phyloP scores from a whole-genome alignment of 2,113 vertebrate genomes.

The Atractosteus spatula region DNA sequence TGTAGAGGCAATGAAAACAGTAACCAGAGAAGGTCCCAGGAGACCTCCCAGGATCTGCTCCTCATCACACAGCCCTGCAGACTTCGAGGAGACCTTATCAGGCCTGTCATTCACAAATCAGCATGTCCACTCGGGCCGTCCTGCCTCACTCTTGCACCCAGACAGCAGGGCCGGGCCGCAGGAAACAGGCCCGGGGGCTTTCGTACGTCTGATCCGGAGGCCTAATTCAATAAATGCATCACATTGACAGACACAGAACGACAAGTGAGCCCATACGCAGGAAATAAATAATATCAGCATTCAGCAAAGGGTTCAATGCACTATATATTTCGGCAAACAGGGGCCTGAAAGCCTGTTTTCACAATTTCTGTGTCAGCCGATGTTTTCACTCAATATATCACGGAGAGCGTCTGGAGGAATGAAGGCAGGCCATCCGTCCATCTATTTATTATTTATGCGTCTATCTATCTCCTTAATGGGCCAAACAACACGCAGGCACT shows the following conservation, averaged over 20 bases:
- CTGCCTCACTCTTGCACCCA: background rate
- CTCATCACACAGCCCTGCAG: constrained; percentile 49
- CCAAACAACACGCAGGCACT: constrained; percentile 26
- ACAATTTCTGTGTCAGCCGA: constrained; percentile 36
- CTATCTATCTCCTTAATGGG: constrained; percentile 36
- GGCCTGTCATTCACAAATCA: constrained; percentile 56
- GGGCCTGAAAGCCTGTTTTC: constrained; percentile 21
- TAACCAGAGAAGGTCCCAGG: constrained; percentile 55
- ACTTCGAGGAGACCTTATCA: constrained; percentile 50
- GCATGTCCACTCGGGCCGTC: constrained; percentile 19
- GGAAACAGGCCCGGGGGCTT: constrained; percentile 10
- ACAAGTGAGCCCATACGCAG: background rate
- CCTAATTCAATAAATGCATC: constrained; percentile 23
- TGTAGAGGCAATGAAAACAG: constrained; percentile 38
- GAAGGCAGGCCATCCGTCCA: constrained; percentile 28
- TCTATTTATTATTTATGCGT: constrained; percentile 38
- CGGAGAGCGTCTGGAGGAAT: constrained; percentile 16
- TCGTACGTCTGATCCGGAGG: constrained; percentile 13
- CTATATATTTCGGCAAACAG: background rate
- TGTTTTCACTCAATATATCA: constrained; percentile 32
- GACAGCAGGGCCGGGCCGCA: background rate
- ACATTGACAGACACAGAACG: background rate
- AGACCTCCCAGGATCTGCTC: constrained; percentile 49
- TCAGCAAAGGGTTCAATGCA: background rate
- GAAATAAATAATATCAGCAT: constrained; percentile 2